Conservation (phyloP, 2,113 vertebrate species). For the Montifringilla adamsi region DNA sequence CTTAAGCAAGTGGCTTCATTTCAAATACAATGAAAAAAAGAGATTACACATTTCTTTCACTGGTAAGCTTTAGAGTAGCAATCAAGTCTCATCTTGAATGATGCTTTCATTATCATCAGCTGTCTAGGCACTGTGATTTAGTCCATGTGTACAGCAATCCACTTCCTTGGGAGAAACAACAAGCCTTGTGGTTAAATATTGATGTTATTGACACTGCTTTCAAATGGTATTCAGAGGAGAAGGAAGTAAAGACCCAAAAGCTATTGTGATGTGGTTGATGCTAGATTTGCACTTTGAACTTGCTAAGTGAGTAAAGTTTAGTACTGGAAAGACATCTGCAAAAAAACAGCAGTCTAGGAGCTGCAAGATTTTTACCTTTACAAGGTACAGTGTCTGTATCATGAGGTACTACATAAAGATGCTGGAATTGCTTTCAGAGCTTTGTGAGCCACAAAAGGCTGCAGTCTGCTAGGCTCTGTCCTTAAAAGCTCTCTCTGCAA, state of each 20-base stretch:
- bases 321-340: not conserved
- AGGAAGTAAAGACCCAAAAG: not conserved
- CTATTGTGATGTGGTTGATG: not conserved
- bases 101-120: slow-evolving; percentile 23
- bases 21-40: slow-evolving; percentile 1
- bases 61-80: slow-evolving; percentile 1
- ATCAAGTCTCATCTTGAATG: slow-evolving; percentile 19
- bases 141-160: not conserved
- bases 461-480: not conserved
- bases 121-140: slow-evolving; percentile 30
- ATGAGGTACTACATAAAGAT: not conserved
- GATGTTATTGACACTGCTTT: not conserved
- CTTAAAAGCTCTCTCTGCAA: not conserved
- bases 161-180: not conserved
- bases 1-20: slow-evolving; percentile 35
- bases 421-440: not conserved
- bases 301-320: not conserved
- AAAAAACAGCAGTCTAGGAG: not conserved
- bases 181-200: slow-evolving; percentile 29
- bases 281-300: not conserved
- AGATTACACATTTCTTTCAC: slow-evolving; percentile 13
- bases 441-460: not conserved
- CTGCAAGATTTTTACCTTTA: not conserved
- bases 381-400: not conserved
- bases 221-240: not conserved